A percentile compares a stretch with the other conserved stretches of the same genome.
Evolutionary conservation across 2,888 invertebrate genomes (phyloP).

Genomic region (Drosophila nr. perissopoda): DNA sequence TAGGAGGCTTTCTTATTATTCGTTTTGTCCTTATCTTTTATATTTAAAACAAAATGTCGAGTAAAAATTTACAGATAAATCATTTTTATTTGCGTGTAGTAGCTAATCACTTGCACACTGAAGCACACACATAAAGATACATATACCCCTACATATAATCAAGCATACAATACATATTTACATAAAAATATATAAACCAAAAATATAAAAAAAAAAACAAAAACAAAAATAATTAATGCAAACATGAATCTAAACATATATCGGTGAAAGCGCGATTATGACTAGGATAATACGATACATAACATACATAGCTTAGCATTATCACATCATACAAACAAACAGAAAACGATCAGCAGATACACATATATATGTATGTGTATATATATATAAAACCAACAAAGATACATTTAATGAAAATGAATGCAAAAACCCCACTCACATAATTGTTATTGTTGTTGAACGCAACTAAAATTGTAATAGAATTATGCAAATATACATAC

Average conservation of each 20-base stretch:
- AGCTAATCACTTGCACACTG: conserved; percentile 32
- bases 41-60: conserved; percentile 31
- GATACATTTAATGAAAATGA: conserved; percentile 37
- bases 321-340: conserved; percentile 42
- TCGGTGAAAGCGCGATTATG: conserved; percentile 47
- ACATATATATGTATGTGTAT: neutral
- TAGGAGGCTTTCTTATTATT: conserved; percentile 60
- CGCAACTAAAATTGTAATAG: conserved; percentile 80
- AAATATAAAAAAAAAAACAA: conserved; percentile 26
- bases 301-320: conserved; percentile 46
- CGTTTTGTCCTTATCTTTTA: conserved; percentile 48
- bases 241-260: conserved; percentile 63
- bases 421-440: conserved; percentile 45
- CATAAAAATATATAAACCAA: conserved; percentile 54
- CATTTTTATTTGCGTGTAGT: conserved; percentile 24
- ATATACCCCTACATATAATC: conserved; percentile 62
- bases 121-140: conserved; percentile 33
- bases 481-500: conserved; percentile 81
- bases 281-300: conserved; percentile 39
- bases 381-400: conserved; percentile 12
- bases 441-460: conserved; percentile 80
- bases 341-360: conserved; percentile 26
- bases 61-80: conserved; percentile 9
- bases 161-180: conserved; percentile 61
- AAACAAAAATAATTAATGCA: conserved; percentile 42